A percentile compares a stretch with the other conserved stretches of the same genome.
Evolutionary conservation across 2,888 invertebrate species (phyloP).

Genomic region (Drosophila affinis): DNA sequence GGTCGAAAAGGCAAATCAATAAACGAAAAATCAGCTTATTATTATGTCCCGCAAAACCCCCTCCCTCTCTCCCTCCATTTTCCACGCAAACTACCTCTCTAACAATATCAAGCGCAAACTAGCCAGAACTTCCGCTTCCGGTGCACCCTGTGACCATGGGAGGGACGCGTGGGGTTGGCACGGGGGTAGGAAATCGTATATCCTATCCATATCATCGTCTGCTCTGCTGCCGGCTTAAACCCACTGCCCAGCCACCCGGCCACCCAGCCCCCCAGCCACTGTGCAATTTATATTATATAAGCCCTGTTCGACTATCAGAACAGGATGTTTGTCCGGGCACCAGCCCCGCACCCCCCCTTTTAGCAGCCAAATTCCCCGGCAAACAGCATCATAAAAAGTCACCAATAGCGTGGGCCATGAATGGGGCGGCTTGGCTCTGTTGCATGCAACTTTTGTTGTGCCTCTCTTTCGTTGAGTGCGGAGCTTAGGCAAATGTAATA

Average conservation of each 20-base stretch:
- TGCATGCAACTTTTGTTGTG: slow-evolving; percentile 54
- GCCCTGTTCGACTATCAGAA: slow-evolving; percentile 65
- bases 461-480: slow-evolving; percentile 14
- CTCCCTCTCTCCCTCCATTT: slow-evolving; percentile 7
- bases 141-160: slow-evolving; percentile 58
- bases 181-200: slow-evolving; percentile 5
- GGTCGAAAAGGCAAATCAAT: slow-evolving; percentile 59
- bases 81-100: neutral
- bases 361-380: neutral
- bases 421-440: slow-evolving; percentile 46
- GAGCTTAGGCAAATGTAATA: slow-evolving; percentile 65
- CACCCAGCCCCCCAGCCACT: slow-evolving; percentile 41
- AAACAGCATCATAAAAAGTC: slow-evolving; percentile 57
- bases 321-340: slow-evolving; percentile 65
- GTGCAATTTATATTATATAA: slow-evolving; percentile 74
- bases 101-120: slow-evolving; percentile 79
- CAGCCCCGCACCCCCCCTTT: neutral
- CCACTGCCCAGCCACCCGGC: slow-evolving; percentile 33
- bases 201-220: slow-evolving; percentile 53
- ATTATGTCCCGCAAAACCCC: slow-evolving; percentile 29
- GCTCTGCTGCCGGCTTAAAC: slow-evolving; percentile 65
- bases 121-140: slow-evolving; percentile 81
- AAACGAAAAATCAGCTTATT: slow-evolving; percentile 75
- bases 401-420: slow-evolving; percentile 33
- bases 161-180: neutral